phyloP scores from a whole-genome alignment of 2,888 invertebrate species.

The Noctua janthe region DNA sequence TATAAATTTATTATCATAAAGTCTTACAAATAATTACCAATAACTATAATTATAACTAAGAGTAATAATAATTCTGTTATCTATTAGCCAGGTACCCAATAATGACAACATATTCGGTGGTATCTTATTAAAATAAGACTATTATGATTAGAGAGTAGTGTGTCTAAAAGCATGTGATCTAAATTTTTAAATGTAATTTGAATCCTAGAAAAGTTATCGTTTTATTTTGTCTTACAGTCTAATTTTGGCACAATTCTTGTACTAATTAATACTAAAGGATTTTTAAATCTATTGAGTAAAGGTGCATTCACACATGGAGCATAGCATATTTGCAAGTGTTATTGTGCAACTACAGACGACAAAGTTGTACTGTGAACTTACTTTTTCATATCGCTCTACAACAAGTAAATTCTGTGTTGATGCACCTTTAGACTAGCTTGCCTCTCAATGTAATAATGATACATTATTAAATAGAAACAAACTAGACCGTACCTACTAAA shows the following conservation, averaged over 20 bases:
- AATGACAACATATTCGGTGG: slow-evolving; percentile 33
- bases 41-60: slow-evolving; percentile 19
- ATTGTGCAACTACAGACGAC: too few species aligned
- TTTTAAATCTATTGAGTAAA: background rate
- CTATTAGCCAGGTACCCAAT: slow-evolving; percentile 44
- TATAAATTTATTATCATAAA: slow-evolving; percentile 46
- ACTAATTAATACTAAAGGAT: background rate
- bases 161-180: background rate
- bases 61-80: slow-evolving; percentile 34
- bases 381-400: background rate
- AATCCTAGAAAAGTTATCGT: background rate
- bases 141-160: slow-evolving; percentile 11
- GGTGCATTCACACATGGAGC: background rate
- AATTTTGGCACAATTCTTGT: slow-evolving; percentile 46
- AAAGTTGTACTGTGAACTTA: background rate
- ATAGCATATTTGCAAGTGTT: background rate
- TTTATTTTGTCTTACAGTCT: slow-evolving; percentile 1
- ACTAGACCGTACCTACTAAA: background rate
- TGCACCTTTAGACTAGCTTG: slow-evolving; percentile 3
- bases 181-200: background rate
- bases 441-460: slow-evolving; percentile 52
- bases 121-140: slow-evolving; percentile 5
- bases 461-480: slow-evolving; percentile 51
- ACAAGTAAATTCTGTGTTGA: background rate
- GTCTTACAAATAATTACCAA: slow-evolving; percentile 42